Percentiles rank a stretch among this genome's conserved stretches.
Conservation (phyloP, 2,888 invertebrate genomes). For the Drosophila dives region DNA sequence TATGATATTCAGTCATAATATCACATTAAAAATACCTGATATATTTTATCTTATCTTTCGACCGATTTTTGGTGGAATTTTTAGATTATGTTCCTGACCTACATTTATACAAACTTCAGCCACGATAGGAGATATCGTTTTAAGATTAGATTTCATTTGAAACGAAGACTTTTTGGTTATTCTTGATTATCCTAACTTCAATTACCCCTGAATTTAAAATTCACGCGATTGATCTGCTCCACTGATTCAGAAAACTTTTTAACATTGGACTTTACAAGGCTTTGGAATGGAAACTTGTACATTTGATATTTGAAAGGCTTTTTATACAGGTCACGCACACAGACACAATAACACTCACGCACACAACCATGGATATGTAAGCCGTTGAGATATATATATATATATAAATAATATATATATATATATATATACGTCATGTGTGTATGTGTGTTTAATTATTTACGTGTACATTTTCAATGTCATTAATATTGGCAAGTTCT, state of each 20-base stretch:
- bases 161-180: background rate
- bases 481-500: conserved; percentile 55
- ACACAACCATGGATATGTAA: conserved; percentile 6
- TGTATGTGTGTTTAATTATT: conserved; percentile 8
- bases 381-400: conserved; percentile 5
- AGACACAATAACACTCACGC: background rate
- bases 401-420: conserved; percentile 8
- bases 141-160: background rate
- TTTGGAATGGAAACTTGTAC: background rate
- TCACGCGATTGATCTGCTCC: background rate
- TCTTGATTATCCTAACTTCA: background rate
- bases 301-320: conserved; percentile 38
- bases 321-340: background rate
- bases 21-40: background rate
- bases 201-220: background rate
- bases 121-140: background rate
- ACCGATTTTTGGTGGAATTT: background rate
- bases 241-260: conserved; percentile 29
- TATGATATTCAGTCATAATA: background rate
- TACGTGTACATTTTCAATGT: conserved; percentile 60
- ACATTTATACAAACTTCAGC: background rate
- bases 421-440: background rate
- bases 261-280: conserved; percentile 20
- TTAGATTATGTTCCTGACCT: background rate
- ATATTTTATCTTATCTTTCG: background rate